Evolutionary conservation across 2,797 vertebrate species (phyloP), one percentile per base, ranked within the genome.

Genomic region (Thaleichthys pacificus): DNA sequence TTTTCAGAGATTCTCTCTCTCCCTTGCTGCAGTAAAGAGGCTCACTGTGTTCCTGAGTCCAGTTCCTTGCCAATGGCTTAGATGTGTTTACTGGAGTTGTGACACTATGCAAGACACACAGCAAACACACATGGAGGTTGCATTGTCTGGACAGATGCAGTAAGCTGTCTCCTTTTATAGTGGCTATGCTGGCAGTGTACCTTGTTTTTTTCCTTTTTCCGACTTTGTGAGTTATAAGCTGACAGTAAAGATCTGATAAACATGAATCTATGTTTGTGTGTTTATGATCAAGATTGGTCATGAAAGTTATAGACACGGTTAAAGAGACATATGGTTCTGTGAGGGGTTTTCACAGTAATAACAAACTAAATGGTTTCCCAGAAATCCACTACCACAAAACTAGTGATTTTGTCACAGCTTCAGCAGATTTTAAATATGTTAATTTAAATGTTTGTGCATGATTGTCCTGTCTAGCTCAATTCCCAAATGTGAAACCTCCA

Each of bases 281-380:
- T 69, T 79, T 84, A 76, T 82, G 66, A 82, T 66, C 68, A 51
- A 76, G 24, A 80, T 82, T 61, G 75, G 28, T 14, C 19, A 12
- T 63, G 61, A 63, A 19, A 64, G 32, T 38, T 64, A 21, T 9
- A 56, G 17, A 56, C 51, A 56, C 15, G 5, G 17, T n/a, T 56
- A 4, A 17, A 56, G 17, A 56, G 19, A 21, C 61, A 21, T 38
- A 6, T 64, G 62, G 32, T 64, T 38, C 35, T 26, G 28, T 30
- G 49, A 38, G 14, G 30, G 17, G 32, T 42, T 32, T 11, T 56
- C 4, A 17, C 1, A 56, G 51, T 7, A n/a, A 54, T 2, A n/a
- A n/a, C 51, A n/a, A n/a, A n/a, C 51, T 54, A n/a, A 17, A 54
- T 54, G 51, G 51, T n/a, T 54, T n/a, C 19, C 51, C 51, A 56